Conservation (phyloP, 1,140 invertebrate species). For the Lamellibrachia luymesi region DNA sequence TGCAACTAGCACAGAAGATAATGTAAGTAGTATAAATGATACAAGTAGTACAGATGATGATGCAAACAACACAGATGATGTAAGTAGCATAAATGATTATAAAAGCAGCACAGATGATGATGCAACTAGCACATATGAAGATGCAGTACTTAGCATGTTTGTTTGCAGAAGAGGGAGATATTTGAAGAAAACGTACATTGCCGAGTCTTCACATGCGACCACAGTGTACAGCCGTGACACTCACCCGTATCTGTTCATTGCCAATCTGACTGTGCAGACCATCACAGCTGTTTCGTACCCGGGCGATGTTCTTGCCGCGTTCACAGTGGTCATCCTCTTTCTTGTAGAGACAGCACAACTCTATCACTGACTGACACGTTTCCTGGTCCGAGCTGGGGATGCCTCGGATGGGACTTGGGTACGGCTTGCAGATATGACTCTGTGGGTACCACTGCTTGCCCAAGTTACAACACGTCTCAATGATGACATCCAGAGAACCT, state of each 20-base stretch:
- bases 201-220: neutral
- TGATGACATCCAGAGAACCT: neutral
- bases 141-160: no score
- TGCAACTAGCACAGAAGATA: no score
- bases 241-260: conserved; percentile 13
- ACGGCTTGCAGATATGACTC: conserved; percentile 1
- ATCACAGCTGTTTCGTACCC: conserved; percentile 36
- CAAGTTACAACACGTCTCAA: conserved; percentile 2
- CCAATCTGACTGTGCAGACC: conserved; percentile 23
- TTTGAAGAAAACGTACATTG: no score
- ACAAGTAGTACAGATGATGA: no score
- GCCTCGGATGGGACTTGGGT: conserved; percentile 17
- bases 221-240: neutral
- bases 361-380: conserved; percentile 31
- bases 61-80: no score
- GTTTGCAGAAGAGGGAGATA: no score
- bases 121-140: no score
- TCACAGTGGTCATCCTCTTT: conserved; percentile 43
- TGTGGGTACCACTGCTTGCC: conserved; percentile 14
- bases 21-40: no score
- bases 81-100: no score
- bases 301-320: conserved; percentile 41
- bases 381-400: neutral
- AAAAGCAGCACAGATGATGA: no score
- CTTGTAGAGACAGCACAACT: conserved; percentile 51